phyloP scores from a whole-genome alignment of 2,888 invertebrate genomes.

The Harmothoe impar region DNA sequence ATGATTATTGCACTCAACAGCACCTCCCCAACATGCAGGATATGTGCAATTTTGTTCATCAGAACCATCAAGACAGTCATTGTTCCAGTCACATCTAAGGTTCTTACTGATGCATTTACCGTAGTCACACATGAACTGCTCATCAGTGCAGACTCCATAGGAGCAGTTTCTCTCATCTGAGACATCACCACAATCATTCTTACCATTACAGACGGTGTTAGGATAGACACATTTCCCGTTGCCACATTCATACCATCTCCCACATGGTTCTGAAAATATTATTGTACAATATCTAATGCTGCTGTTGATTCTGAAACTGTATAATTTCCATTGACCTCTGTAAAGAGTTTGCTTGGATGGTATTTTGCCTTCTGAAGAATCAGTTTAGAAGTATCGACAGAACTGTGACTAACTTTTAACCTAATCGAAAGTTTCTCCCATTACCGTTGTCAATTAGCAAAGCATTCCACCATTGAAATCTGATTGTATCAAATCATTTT shows the following conservation, averaged over 20 bases:
- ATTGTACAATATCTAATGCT: too few relatives aligned
- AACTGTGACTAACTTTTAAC: too few relatives aligned
- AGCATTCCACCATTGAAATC: too few relatives aligned
- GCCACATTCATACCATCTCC: background rate
- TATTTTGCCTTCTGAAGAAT: too few relatives aligned
- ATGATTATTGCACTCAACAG: too few relatives aligned
- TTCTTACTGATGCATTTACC: background rate
- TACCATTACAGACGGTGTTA: background rate
- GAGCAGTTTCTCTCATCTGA: constrained; percentile 14
- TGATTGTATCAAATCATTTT: too few relatives aligned
- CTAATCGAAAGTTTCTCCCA: too few relatives aligned
- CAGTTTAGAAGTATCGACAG: too few relatives aligned
- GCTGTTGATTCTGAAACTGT: too few relatives aligned
- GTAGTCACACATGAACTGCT: background rate
- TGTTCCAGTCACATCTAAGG: background rate
- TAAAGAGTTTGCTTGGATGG: too few relatives aligned
- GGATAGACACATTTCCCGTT: background rate
- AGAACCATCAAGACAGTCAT: background rate
- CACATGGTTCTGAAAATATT: background rate
- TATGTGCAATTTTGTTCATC: constrained; percentile 3
- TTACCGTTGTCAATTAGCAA: too few relatives aligned
- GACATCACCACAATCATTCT: background rate
- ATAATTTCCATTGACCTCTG: background rate
- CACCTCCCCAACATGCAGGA: background rate
- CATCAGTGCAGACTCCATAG: background rate